Base-by-base conservation (phyloP, 2,888 invertebrate genomes). In the Stenodera caucasica region DNA sequence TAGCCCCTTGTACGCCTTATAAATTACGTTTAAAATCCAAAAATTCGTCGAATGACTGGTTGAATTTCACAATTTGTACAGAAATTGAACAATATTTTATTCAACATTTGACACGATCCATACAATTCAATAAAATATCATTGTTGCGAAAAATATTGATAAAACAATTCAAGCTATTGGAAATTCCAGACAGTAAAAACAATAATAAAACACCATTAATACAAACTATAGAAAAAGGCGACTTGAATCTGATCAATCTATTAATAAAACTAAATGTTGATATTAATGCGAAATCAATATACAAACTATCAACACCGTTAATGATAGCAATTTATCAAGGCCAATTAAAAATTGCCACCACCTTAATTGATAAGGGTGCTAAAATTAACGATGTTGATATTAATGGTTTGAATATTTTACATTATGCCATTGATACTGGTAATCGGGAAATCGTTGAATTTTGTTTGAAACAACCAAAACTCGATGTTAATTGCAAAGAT, bases 381-480 rank as follows among this genome's bases (percentile, higher is more conserved):
- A 74, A 81, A 59, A 68, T 80, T 6, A 29, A 68, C 15, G 32
- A 58, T 23, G 61, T 73, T 0, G 84, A 84, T 65, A 66, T 80
- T 15, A 84, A 84, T 68, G 80, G 77, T 0, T 77, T 83, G 0
- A 81, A 81, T 2, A 77, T 76, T 8, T 81, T 84, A 63, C 84
- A 84, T 73, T 82, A 80, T 70, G 84, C 84, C 1, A 83, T 82
- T 7, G 84, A 84, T 75, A 81, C 82, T 0, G 70, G 81, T 55
- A 71, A 72, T 61, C 29, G 78, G 12, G 67, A 69, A 18, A 65
- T 57, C 45, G 70, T 76, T 4, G 40, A 64, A 55, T 78, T 72
- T 5, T 77, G 77, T 66, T 64, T 84, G 55, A 75, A 76, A 53
- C 54, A 65, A 12, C 8, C 32, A 2, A 81, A 80, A 0, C 81